Evolutionary conservation across 2,113 vertebrate species (phyloP), one percentile per base, ranked within the genome.

Genomic region (Catagonus wagneri): DNA sequence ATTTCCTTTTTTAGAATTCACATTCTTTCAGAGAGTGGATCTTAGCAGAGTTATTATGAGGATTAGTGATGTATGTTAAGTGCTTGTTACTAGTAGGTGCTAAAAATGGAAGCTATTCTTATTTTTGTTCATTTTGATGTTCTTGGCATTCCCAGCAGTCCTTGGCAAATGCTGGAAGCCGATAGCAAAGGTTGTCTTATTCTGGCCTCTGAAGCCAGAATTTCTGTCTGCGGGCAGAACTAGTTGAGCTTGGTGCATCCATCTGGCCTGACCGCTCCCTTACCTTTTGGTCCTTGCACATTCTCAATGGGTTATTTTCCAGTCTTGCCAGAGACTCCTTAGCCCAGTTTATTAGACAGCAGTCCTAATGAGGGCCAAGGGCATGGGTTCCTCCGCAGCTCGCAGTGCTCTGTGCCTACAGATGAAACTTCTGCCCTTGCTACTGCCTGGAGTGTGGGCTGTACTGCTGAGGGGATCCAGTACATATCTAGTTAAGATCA

Each of bases 71-170:
- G 1, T 23, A 13, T 32, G 29, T 94, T 44, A 69, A 74, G 27
- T 61, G 54, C n/a, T 50, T 60, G 20, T 29, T 84, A 58, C 56
- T 44, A 29, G 27, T 22, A 84, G 52, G 20, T 91, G 71, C 56
- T 76, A 61, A 85, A 79, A 93, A 72, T 34, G 81, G 29, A 56
- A 96, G 76, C 34, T 36, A 3, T 83, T 93, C 54, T 92, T 80
- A 65, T 54, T 60, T 95, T 75, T 69, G 32, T 75, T 65, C 34
- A 54, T 66, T 83, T 88, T 69, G 69, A 63, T 94, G 71, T 25
- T 25, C 23, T 79, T 12, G 22, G 50, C 0, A 1, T 50, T 83
- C 50, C 69, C 20, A 61, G n/a, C 36, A 17, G 15, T 74, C 36
- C 68, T 89, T 80, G 16, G 34, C 71, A 92, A 72, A 27, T 66